Base-by-base conservation (phyloP, 2,797 vertebrate genomes). In the Poeciliopsis presidionis region DNA sequence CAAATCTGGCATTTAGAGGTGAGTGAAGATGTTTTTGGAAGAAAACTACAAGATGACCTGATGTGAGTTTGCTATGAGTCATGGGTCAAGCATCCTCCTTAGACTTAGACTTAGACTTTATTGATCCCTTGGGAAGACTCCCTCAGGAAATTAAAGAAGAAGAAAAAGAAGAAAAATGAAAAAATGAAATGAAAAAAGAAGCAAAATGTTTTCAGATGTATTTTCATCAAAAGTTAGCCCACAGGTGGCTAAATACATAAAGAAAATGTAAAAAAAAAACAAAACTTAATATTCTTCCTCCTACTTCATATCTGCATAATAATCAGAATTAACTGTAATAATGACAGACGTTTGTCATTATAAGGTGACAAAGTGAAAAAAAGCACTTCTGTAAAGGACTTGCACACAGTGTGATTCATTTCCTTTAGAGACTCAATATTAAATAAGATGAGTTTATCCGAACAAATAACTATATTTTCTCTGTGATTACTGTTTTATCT, bases 401-500 rank as follows among this genome's bases (percentile, higher is more conserved):
- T 61, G 28, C 16, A 33, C 7, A 49, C 7, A 65, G 25, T 2
- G 7, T 53, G 14, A 49, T 39, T 67, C 36, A 45, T 51, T n/a
- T 67, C 22, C 33, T 39, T 18, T 43, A 57, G 14, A 45, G 2
- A 1, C 25, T 49, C 28, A 28, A 16, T 49, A 33, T 20, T 30
- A 20, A 70, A 39, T 59, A 74, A 33, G 18, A 51, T 55, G 36
- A 25, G 72, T 46, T 45, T 30, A 72, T 77, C 46, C 55, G 16
- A 71, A 76, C 46, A 78, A 81, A 85, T 43, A 79, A 73, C n/a
- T 72, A 25, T 69, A 43, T 36, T 69, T 61, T 79, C 70, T 76
- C 77, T 86, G 25, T 85, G 71, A 85, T 87, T 79, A 72, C 45
- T 77, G 72, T 81, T 74, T 78, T 75, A 81, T 79, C 77, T 73